Conservation (phyloP, 2,797 vertebrate species). For the Pseudopleuronectes americanus region DNA sequence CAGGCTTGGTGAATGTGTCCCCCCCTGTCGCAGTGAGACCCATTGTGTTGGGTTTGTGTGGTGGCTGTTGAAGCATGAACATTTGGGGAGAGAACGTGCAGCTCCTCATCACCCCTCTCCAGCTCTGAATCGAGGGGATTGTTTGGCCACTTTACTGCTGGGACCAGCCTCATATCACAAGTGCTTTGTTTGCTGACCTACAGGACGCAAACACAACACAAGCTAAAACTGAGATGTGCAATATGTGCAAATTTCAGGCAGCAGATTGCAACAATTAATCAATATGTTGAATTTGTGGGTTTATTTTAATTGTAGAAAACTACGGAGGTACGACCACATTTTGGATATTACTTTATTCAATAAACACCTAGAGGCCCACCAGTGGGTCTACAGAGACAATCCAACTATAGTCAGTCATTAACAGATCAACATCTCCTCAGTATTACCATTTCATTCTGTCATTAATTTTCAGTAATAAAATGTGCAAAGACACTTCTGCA, state of each 20-base stretch:
- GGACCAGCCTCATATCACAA: constrained; percentile 37
- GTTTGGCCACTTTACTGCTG: constrained; percentile 52
- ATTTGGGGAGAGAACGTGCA: constrained; percentile 73
- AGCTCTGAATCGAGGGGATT: constrained; percentile 63
- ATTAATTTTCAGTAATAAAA: too few species aligned
- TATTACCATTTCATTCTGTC: neutral
- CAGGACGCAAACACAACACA: constrained; percentile 18
- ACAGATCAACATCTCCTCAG: neutral
- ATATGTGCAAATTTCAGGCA: constrained; percentile 9
- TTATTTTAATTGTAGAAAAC: neutral
- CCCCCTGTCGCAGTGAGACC: constrained; percentile 29
- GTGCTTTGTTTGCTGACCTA: constrained; percentile 44
- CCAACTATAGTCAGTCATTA: neutral
- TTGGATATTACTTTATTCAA: neutral
- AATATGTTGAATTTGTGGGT: neutral
- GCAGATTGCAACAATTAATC: neutral
- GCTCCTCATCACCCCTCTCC: constrained; percentile 64
- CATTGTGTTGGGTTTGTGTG: constrained; percentile 62
- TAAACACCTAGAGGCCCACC: neutral
- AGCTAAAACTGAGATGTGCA: constrained; percentile 10
- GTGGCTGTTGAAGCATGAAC: constrained; percentile 65
- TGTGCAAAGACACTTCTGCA: too few species aligned
- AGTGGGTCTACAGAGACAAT: neutral
- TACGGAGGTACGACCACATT: too few species aligned
- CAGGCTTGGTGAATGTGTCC: constrained; percentile 34